Evolutionary conservation across 2,888 invertebrate genomes (phyloP).

Genomic region (Erebia palarica): DNA sequence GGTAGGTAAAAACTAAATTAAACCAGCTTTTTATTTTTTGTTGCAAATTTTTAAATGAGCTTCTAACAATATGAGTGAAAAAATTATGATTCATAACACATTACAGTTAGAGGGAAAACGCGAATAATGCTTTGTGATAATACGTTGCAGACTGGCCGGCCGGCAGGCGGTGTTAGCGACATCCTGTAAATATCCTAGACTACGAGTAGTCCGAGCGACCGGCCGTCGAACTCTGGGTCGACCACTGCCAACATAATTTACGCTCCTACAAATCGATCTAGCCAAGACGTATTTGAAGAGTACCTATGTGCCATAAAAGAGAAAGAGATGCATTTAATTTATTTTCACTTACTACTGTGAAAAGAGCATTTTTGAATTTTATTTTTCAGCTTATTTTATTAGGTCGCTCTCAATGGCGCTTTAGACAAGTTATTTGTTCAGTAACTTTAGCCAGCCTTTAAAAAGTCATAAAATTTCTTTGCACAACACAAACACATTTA

Average conservation of each 20-base stretch:
- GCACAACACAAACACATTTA: conserved; percentile 13
- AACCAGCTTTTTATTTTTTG: background rate
- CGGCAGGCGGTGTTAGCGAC: conserved; percentile 51
- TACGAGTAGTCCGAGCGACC: conserved; percentile 52
- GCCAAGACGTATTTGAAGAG: background rate
- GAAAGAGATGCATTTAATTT: too few relatives aligned
- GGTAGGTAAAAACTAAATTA: background rate
- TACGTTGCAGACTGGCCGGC: conserved; percentile 18
- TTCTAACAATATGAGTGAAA: background rate
- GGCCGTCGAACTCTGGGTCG: conserved; percentile 72
- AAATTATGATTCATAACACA: conserved; percentile 8
- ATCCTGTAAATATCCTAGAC: conserved; percentile 70
- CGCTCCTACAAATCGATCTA: background rate
- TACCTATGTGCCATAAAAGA: background rate
- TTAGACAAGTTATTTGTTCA: too few relatives aligned
- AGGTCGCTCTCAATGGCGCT: too few relatives aligned
- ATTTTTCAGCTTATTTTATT: too few relatives aligned
- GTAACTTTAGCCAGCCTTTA: background rate
- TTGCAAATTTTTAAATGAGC: background rate
- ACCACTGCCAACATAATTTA: conserved; percentile 32
- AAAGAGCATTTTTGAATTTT: too few relatives aligned
- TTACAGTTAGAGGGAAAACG: conserved; percentile 13
- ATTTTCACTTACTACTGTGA: too few relatives aligned
- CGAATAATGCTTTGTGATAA: conserved; percentile 18
- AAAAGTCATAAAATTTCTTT: conserved; percentile 8